phyloP scores from a whole-genome alignment of 2,888 invertebrate genomes.

The Julus scandinavius region DNA sequence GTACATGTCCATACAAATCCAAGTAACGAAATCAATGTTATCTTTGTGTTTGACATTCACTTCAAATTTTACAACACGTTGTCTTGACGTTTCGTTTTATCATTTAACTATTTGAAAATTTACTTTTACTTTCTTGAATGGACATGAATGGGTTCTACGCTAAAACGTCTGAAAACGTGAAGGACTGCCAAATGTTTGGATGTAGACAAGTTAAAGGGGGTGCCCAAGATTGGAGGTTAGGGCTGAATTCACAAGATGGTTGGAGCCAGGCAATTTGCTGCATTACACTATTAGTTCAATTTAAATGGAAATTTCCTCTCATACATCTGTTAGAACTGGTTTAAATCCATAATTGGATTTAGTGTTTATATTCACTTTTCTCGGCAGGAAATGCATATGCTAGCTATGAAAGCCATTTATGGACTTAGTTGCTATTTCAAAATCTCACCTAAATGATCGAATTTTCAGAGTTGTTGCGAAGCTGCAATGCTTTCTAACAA shows the following conservation, averaged over 20 bases:
- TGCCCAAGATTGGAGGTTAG: not conserved
- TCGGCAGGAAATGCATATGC: not conserved
- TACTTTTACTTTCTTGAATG: too few species aligned
- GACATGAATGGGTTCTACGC: too few species aligned
- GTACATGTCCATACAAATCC: too few species aligned
- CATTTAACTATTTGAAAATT: too few species aligned
- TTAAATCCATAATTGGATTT: conserved; percentile 45
- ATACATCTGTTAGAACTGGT: conserved; percentile 26
- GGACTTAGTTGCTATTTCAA: conserved; percentile 30
- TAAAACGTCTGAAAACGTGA: too few species aligned
- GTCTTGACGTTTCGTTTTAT: too few species aligned
- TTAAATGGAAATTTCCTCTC: conserved; percentile 34
- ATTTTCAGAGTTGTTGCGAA: not conserved
- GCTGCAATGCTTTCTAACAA: not conserved
- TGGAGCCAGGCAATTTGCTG: not conserved
- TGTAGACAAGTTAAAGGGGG: not conserved
- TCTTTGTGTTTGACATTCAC: too few species aligned
- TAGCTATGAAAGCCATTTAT: conserved; percentile 28
- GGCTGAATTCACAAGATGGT: not conserved
- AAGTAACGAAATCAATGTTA: too few species aligned
- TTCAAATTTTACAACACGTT: too few species aligned
- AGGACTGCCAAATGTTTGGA: too few species aligned
- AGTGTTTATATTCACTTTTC: conserved; percentile 22
- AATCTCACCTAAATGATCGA: conserved; percentile 43
- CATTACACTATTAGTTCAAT: conserved; percentile 28